Conservation (phyloP, 2,113 vertebrate genomes). For the Malurus alboscapulatus region DNA sequence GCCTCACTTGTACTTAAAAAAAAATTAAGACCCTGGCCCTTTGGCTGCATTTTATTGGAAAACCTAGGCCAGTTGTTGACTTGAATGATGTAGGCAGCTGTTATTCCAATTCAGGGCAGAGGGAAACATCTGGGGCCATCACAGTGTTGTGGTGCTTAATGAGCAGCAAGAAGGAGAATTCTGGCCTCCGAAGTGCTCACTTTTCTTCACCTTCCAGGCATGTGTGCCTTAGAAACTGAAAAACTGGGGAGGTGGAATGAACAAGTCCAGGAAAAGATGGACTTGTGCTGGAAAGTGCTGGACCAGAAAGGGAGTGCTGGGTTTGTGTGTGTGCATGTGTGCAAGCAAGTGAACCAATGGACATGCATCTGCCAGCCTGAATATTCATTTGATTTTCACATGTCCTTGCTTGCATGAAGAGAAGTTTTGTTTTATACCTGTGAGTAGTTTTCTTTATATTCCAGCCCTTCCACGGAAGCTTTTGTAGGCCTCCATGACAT, state of each 20-base stretch:
- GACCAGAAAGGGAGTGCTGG: neutral
- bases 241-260: neutral
- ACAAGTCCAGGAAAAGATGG: neutral
- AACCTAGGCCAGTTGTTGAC: neutral
- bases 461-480: neutral
- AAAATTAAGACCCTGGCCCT: neutral
- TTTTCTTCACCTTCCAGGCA: neutral
- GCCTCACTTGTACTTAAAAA: neutral
- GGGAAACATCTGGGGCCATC: neutral
- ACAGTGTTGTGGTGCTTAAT: neutral
- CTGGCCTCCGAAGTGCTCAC: fast-evolving
- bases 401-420: neutral
- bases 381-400: neutral
- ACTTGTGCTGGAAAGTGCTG: neutral
- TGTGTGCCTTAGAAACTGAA: neutral
- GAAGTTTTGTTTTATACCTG: neutral
- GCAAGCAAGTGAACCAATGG: neutral
- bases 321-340: neutral
- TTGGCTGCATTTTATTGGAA: neutral
- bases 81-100: neutral
- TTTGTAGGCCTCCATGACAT: neutral
- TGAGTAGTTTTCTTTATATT: neutral
- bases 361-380: neutral
- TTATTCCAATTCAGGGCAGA: neutral
- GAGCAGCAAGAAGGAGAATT: neutral